phyloP scores from a whole-genome alignment of 2,797 vertebrate species.

The Eupleurogrammus muticus region DNA sequence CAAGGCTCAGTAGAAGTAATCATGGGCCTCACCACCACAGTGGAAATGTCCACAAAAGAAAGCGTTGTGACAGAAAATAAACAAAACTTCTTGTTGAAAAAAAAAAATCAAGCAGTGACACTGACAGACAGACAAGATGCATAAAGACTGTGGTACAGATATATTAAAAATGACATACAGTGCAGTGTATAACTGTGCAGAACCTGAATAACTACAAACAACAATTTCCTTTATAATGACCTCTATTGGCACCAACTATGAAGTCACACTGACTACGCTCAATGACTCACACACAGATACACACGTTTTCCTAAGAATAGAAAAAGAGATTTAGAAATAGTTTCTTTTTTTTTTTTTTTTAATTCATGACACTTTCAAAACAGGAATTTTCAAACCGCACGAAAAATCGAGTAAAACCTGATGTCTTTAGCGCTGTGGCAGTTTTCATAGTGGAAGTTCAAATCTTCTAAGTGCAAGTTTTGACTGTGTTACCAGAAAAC shows the following conservation, averaged over 20 bases:
- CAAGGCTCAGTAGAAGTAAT: slow-evolving; percentile 61
- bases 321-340: slow-evolving; percentile 49
- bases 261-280: slow-evolving; percentile 35
- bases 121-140: slow-evolving; percentile 51
- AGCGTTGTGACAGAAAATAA: slow-evolving; percentile 52
- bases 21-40: slow-evolving; percentile 43
- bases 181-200: slow-evolving; percentile 24
- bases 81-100: slow-evolving; percentile 21
- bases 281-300: slow-evolving; percentile 40
- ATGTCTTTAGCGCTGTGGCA: slow-evolving; percentile 54
- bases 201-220: slow-evolving; percentile 44
- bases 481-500: slow-evolving; percentile 43
- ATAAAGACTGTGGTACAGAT: slow-evolving; percentile 46
- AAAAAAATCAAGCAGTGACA: slow-evolving; percentile 65
- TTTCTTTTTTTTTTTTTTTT: background rate
- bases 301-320: slow-evolving; percentile 37
- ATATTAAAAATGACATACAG: slow-evolving; percentile 41
- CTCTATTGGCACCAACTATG: slow-evolving; percentile 41
- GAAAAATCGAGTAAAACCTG: slow-evolving; percentile 39
- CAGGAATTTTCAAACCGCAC: slow-evolving; percentile 32
- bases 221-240: slow-evolving; percentile 30
- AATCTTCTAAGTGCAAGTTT: slow-evolving; percentile 49
- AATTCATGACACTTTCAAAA: slow-evolving; percentile 30
- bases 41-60: slow-evolving; percentile 61
- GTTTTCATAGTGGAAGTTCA: slow-evolving; percentile 46